Percentiles rank a stretch among this genome's conserved stretches.
phyloP scores from a whole-genome alignment of 1,140 invertebrate genomes.

The Drosophila elegans region DNA sequence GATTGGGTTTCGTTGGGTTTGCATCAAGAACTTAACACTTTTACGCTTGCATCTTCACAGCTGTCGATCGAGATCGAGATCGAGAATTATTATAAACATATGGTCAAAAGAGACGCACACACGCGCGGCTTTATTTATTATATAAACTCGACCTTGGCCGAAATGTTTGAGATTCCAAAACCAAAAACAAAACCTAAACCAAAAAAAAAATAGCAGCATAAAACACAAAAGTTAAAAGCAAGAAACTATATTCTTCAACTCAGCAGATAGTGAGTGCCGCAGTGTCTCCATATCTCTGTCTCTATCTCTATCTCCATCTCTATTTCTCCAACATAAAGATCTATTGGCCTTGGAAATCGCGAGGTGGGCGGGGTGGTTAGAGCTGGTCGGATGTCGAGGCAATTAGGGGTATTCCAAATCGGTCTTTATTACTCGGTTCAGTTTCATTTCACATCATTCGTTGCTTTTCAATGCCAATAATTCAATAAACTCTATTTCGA shows the following conservation, averaged over 20 bases:
- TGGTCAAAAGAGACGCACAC: conserved; percentile 42
- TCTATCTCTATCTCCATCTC: background rate
- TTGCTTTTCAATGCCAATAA: conserved; percentile 3
- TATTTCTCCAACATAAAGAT: conserved; percentile 2
- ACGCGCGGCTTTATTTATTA: conserved; percentile 49
- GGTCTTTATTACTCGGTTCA: conserved; percentile 31
- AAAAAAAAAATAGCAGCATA: conserved; percentile 5
- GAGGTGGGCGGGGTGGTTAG: conserved; percentile 27
- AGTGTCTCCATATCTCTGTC: background rate
- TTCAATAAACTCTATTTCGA: background rate
- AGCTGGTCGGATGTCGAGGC: conserved; percentile 22
- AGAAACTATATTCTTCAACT: conserved; percentile 51
- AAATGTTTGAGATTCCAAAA: conserved; percentile 59
- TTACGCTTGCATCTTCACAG: conserved; percentile 67
- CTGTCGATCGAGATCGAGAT: conserved; percentile 41
- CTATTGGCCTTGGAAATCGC: conserved; percentile 19
- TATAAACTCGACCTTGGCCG: conserved; percentile 74
- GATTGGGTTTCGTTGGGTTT: conserved; percentile 30
- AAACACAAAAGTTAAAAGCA: conserved; percentile 10
- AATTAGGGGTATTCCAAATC: conserved; percentile 27
- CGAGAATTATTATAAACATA: conserved; percentile 57
- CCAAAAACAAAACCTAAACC: conserved; percentile 23
- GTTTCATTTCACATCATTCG: conserved; percentile 2
- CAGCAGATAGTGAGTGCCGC: conserved; percentile 47
- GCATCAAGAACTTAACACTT: conserved; percentile 38